Base-by-base conservation (phyloP, 2,113 vertebrate species). In the Siphamia tubifer region DNA sequence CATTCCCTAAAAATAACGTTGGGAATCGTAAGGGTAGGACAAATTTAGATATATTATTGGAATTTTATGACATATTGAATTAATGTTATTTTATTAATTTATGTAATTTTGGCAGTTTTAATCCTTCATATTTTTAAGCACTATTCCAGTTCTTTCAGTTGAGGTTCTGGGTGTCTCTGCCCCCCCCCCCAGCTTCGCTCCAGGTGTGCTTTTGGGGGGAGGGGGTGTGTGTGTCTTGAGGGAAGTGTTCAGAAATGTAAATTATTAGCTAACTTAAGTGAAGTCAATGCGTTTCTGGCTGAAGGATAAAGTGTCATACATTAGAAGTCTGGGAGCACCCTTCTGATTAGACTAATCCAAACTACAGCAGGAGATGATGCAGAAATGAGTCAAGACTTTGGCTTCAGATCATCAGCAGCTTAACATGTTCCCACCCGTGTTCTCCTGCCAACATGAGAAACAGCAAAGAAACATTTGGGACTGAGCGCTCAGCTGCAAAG, bases 311-410 rank as follows among this genome's bases (percentile, higher is more conserved):
- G 36, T 34, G 51, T 47, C 63, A 42, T 17, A 17, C 24, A 30
- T 49, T 10, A 39, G 52, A 35, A 43, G 19, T 40, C 51, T 23
- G 43, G 38, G 23, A 19, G 51, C 32, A 62, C 12, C 45, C 2
- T n/a, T 51, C 40, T 54, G 53, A 45, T 56, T 36, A 58, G n/a
- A n/a, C n/a, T 4, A 12, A 15, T 15, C 11, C 7, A 19, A 25
- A 44, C 30, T 8, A 43, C 9, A 8, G 27, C 42, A 32, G 32
- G 51, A 53, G 40, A 68, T 27, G 45, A 67, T 44, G 58, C 58
- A 49, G 52, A 27, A 36, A 44, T 51, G 68, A 74, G 72, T 76
- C 67, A 56, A 35, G 44, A 23, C 19, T 49, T 11, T 2, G 39
- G 35, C 6, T 45, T 54, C 42, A 42, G 45, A n/a, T n/a, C 38